Evolutionary conservation across 2,888 invertebrate species (phyloP), one percentile per base, ranked within the genome.

Genomic region (Exephanes ischioxanthus): DNA sequence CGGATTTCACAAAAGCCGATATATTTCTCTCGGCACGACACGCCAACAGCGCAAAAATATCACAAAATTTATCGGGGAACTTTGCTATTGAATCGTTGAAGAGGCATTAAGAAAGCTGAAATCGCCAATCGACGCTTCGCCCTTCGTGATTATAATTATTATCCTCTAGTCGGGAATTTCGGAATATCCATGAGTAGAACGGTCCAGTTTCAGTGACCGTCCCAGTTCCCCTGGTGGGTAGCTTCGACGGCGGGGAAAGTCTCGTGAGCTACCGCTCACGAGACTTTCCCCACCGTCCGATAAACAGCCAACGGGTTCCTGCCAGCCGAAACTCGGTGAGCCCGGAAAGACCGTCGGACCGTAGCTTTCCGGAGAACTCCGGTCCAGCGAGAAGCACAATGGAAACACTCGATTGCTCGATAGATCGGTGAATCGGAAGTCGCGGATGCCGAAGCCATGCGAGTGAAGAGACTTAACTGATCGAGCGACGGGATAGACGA

Each of bases 361-460:
- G 45, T 9, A 11, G 11, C 41, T 48, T 16, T 48, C 45, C 16
- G 14, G 45, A 16, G 45, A 16, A 48, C 45, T 48, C 16, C 45
- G 16, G 45, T 16, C 45, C 45, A 3, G 14, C 45, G 45, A 16
- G 11, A 48, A 48, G 45, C 30, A 9, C 61, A 30, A 19, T 26
- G 26, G 14, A 51, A 26, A 61, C 61, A 75, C 75, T 61, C 75
- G 22, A 63, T 19, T 26, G 26, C 61, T 30, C 75, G 5, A 22
- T 26, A 26, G 73, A 73, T 73, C 73, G 58, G 61, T 63, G 75
- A 45, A 7, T 58, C 58, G 26, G 45, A 16, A 58, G 55, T n/a
- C 53, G 53, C 19, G n/a, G 3, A 22, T 55, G 22, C 55, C 22
- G 55, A 19, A 19, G 22, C 55, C 9, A 19, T 11, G 55, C 55